Evolutionary conservation across 2,888 invertebrate genomes (phyloP), one percentile per base, ranked within the genome.

Genomic region (Melinopterus prodromus): DNA sequence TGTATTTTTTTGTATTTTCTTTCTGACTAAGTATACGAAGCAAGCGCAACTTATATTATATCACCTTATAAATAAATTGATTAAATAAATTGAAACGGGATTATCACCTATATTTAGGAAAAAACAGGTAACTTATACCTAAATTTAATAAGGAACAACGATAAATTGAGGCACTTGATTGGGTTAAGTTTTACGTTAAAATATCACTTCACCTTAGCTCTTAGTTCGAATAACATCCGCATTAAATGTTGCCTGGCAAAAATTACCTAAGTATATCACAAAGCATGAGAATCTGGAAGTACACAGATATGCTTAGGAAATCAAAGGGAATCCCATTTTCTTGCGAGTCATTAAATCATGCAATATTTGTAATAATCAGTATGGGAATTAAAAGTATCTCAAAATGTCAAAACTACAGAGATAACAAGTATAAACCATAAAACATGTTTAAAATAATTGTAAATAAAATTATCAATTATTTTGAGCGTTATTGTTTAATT

Each of bases 91-190:
- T n/a, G n/a, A n/a, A n/a, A 26, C 1, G 26, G 26, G 26, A 74
- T 74, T 74, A 74, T 74, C 74, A 74, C 74, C 74, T 77, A 71
- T 26, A 26, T 26, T 2, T 76, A 79, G 71, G 70, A 78, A 77
- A 82, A 81, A 81, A 81, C 82, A 83, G 84, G 84, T 84, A 84
- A 84, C 84, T 84, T 83, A 84, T 81, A 78, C 80, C 82, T 83
- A 82, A 82, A 83, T 84, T 80, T 82, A 71, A 74, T n/a, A 85
- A 86, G 85, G 85, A 86, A 86, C 85, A 86, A 85, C 83, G 81
- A 84, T 84, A 84, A 81, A 84, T 84, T 86, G 85, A 86, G 85
- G 85, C 85, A 86, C 85, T 85, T 81, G 79, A 82, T 83, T 83
- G 84, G 85, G 85, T 85, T 84, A 85, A 84, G 82, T 83, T 84